A percentile compares a stretch with the other conserved stretches of the same genome.
phyloP scores from a whole-genome alignment of 2,797 vertebrate species.

The Schizopygopsis pylzovi region DNA sequence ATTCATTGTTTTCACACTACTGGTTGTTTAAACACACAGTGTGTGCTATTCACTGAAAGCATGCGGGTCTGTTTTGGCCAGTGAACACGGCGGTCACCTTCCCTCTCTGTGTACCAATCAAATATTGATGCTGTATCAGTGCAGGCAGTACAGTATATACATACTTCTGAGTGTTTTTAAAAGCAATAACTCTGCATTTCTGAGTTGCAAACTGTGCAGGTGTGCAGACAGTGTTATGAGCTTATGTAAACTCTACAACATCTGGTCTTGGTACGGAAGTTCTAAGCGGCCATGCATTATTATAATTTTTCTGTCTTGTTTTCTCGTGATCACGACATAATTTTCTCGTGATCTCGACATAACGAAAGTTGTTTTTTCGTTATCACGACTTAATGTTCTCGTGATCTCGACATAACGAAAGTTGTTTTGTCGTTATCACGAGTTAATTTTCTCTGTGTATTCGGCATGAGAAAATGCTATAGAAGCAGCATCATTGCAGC shows the following conservation, averaged over 20 bases:
- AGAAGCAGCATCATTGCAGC: too few species aligned
- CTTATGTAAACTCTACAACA: conserved; percentile 29
- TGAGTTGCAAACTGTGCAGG: conserved; percentile 27
- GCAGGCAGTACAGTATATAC: neutral
- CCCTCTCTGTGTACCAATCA: neutral
- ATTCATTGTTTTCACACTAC: neutral
- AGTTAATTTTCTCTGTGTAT: too few species aligned
- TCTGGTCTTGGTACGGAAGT: too few species aligned
- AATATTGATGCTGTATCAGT: conserved; percentile 8
- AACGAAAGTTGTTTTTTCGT: too few species aligned
- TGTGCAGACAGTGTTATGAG: conserved; percentile 30
- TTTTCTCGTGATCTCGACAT: too few species aligned
- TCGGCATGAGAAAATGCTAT: too few species aligned
- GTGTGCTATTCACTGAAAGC: neutral
- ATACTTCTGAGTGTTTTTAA: conserved; percentile 12
- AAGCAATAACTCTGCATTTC: conserved; percentile 10
- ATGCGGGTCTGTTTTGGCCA: conserved; percentile 8
- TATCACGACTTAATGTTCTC: too few species aligned
- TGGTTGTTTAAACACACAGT: conserved; percentile 14
- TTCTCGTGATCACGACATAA: too few species aligned
- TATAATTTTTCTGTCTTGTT: too few species aligned
- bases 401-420: too few species aligned
- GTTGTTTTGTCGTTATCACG: too few species aligned
- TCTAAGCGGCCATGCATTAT: too few species aligned
- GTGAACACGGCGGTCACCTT: neutral